phyloP scores from a whole-genome alignment of 2,888 invertebrate species.

The Trichopria drosophilae region DNA sequence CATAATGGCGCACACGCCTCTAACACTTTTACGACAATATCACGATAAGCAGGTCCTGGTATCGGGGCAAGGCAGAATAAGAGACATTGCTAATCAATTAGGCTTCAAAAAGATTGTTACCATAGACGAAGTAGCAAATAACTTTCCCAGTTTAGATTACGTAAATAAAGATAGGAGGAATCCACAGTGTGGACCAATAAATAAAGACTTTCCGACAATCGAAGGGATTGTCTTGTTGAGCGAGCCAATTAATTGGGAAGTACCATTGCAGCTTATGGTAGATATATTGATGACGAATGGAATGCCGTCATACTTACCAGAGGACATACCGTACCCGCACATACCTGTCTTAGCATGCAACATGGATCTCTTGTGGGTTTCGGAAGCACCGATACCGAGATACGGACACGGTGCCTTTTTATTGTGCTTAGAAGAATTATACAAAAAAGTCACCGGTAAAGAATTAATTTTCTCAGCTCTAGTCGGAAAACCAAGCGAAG shows the following conservation, averaged over 20 bases:
- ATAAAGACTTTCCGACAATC: constrained; percentile 61
- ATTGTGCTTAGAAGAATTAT: constrained; percentile 65
- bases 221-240: constrained; percentile 67
- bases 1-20: constrained; percentile 68
- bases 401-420: constrained; percentile 70
- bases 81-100: constrained; percentile 63
- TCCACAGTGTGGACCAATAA: constrained; percentile 58
- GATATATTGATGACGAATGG: constrained; percentile 67
- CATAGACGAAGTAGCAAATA: constrained; percentile 62
- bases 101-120: constrained; percentile 67
- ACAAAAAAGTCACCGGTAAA: constrained; percentile 66
- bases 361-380: constrained; percentile 70
- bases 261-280: constrained; percentile 65
- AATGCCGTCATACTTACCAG: constrained; percentile 56
- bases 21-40: constrained; percentile 65
- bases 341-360: constrained; percentile 70
- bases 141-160: constrained; percentile 66
- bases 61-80: constrained; percentile 63
- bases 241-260: constrained; percentile 70
- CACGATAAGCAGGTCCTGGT: constrained; percentile 66
- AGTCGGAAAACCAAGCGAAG: constrained; percentile 69
- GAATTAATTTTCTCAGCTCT: constrained; percentile 66
- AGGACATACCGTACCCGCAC: constrained; percentile 62
- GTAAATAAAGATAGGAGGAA: constrained; percentile 53
- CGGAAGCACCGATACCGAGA: constrained; percentile 68